Evolutionary conservation across 2,113 vertebrate genomes (phyloP).

Genomic region (Struthio camelus): DNA sequence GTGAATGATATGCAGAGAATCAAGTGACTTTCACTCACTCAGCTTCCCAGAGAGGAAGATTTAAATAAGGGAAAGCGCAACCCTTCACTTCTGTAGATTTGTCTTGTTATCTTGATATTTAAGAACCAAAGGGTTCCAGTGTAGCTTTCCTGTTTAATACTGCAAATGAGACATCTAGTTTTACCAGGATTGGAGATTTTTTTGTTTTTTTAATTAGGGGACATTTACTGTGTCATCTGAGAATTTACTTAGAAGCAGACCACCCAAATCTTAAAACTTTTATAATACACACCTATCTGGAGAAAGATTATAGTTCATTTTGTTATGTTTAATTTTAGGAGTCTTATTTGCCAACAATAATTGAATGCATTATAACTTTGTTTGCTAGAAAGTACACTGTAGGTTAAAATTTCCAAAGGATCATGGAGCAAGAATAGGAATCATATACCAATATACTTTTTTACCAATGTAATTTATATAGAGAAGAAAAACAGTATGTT

Average conservation of each 20-base stretch:
- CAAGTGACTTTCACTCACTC: background rate
- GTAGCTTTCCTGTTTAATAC: background rate
- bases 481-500: background rate
- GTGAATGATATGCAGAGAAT: background rate
- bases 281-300: background rate
- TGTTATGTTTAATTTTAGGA: background rate
- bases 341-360: background rate
- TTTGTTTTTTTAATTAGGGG: background rate
- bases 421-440: background rate
- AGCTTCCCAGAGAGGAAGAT: background rate
- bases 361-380: background rate
- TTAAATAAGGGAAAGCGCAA: background rate
- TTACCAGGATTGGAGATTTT: background rate
- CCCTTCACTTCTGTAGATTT: background rate
- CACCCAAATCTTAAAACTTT: background rate
- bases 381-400: background rate
- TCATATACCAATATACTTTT: background rate
- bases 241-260: background rate
- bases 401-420: background rate
- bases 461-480: background rate
- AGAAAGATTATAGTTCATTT: background rate
- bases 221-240: background rate
- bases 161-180: background rate
- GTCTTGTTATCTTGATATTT: background rate
- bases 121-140: background rate